Evolutionary conservation across 2,797 vertebrate genomes (phyloP).

Genomic region (Orestias chungarensis): DNA sequence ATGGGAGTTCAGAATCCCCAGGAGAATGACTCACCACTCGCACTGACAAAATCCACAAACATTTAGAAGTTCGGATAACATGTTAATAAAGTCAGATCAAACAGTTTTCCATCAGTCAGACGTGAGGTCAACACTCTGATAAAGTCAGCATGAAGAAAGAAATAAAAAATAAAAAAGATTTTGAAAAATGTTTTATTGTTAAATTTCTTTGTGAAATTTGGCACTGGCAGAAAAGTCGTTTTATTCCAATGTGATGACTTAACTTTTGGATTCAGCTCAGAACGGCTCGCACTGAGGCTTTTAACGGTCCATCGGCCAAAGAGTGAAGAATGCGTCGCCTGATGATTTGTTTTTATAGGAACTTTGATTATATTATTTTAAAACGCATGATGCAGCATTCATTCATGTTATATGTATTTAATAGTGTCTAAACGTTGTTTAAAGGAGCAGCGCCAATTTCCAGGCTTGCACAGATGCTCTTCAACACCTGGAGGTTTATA

Average conservation of each 20-base stretch:
- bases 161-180: neutral
- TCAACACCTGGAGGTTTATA: conserved; percentile 21
- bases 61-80: conserved; percentile 27
- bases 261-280: neutral
- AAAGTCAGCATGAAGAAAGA: neutral
- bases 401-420: neutral
- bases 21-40: conserved; percentile 37
- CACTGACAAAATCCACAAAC: conserved; percentile 45
- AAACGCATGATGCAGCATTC: neutral
- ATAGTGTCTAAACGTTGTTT: neutral
- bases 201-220: conserved; percentile 13
- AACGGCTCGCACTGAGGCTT: conserved; percentile 3
- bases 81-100: conserved; percentile 40
- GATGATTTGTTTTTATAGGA: neutral
- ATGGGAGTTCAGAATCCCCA: neutral
- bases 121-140: conserved; percentile 40
- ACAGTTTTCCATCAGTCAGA: conserved; percentile 29
- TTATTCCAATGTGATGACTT: conserved; percentile 15
- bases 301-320: conserved; percentile 11
- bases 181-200: neutral
- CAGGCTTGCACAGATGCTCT: neutral
- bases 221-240: neutral
- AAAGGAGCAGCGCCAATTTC: neutral
- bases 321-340: neutral
- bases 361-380: neutral